Conservation (phyloP, 2,113 vertebrate species). For the Haplochromis vanheusdeni region DNA sequence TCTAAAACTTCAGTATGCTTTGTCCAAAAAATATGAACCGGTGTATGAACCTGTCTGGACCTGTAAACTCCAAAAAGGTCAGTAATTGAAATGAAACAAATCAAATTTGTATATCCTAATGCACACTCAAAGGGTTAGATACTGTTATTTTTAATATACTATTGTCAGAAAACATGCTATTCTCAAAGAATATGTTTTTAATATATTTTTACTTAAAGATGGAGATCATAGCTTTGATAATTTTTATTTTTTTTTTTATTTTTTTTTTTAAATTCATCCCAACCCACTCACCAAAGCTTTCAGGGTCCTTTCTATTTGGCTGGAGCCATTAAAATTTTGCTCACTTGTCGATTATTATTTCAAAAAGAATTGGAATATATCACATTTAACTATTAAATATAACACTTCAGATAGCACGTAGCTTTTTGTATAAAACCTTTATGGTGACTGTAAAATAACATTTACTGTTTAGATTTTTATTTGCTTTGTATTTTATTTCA, state of each 20-base stretch:
- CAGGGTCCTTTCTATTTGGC: neutral
- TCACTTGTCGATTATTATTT: rapidly evolving
- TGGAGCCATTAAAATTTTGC: neutral
- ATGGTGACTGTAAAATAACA: neutral
- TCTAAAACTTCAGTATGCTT: neutral
- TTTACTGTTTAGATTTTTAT: neutral
- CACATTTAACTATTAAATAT: neutral
- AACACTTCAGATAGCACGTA: neutral
- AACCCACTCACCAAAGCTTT: neutral
- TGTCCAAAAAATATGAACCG: neutral
- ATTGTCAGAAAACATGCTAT: neutral
- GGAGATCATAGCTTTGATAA: neutral
- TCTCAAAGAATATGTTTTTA: neutral
- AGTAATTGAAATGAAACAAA: neutral
- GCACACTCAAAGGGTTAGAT: neutral
- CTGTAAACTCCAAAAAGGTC: neutral
- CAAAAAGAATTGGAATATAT: neutral
- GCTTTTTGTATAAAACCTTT: neutral
- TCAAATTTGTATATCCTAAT: neutral
- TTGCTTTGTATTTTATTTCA: neutral
- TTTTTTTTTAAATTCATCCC: neutral
- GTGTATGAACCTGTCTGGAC: neutral
- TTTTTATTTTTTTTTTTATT: rapidly evolving
- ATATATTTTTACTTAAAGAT: neutral
- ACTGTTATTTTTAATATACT: neutral